A percentile compares a stretch with the other conserved stretches of the same genome.
Evolutionary conservation across 2,113 vertebrate genomes (phyloP).

Genomic region (Psilopsiagon aurifrons): DNA sequence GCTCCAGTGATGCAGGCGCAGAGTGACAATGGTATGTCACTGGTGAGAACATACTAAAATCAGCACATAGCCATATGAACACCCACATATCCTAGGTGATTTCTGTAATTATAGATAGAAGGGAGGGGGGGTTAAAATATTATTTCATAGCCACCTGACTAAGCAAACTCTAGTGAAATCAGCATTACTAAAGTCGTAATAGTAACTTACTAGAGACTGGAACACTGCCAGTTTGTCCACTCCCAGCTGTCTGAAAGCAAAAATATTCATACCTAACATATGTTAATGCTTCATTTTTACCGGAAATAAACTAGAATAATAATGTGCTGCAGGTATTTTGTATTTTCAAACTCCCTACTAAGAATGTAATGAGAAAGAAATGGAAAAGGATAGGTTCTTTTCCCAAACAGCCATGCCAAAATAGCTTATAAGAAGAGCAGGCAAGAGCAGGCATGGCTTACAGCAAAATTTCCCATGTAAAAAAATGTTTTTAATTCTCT

Average conservation of each 20-base stretch:
- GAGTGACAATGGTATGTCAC: not conserved
- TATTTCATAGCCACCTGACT: not conserved
- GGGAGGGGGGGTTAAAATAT: accelerated
- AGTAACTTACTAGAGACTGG: not conserved
- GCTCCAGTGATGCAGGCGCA: not conserved
- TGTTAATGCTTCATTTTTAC: not conserved
- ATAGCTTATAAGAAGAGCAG: not conserved
- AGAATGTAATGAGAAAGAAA: conserved; percentile 30
- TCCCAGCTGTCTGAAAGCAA: not conserved
- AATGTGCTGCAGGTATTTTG: not conserved
- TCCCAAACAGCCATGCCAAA: not conserved
- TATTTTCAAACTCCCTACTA: conserved; percentile 21
- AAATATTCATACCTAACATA: not conserved
- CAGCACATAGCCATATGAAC: not conserved
- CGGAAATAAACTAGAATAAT: conserved; percentile 38
- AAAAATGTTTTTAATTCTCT: conserved; percentile 10
- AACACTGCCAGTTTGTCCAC: not conserved
- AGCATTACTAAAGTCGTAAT: not conserved
- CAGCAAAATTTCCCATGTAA: conserved; percentile 18
- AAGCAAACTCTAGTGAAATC: not conserved
- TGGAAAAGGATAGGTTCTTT: not conserved
- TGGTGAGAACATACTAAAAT: not conserved
- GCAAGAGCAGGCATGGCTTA: not conserved
- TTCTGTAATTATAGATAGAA: not conserved
- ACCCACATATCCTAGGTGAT: not conserved